Evolutionary conservation across 2,888 invertebrate species (phyloP), one percentile per base, ranked within the genome.

Genomic region (Camponotus fellah): DNA sequence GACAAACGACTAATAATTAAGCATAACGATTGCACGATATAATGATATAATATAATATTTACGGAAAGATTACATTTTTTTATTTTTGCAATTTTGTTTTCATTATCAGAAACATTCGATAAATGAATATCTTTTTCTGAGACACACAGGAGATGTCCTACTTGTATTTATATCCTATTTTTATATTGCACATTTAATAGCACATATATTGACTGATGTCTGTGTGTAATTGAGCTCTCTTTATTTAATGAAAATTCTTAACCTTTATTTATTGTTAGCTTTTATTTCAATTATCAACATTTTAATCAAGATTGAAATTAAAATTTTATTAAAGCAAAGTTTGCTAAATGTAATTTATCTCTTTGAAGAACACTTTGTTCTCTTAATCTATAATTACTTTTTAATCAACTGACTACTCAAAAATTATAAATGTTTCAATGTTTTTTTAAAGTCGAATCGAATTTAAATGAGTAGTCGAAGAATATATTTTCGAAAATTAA

Each of bases 1-100:
- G 71, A 46, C 21, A 46, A 58, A 58, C 69, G 58, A 69, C 43
- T 34, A 56, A 43, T 58, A 69, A 69, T n/a, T n/a, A 14, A 43
- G 58, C 32, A 58, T 40, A 40, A 12, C 14, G 65, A 65, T 40
- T 53, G 21, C 40, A 26, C 12, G n/a, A 37, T 8, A 4, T 17
- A n/a, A 26, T 26, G 26, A 26, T 26, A 26, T 26, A 40, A 2
- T 34, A 75, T 46, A 64, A 46, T 53, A 40, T 32, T 34, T 21
- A 9, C 34, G 40, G 34, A 53, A 21, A n/a, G 49, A 6, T 0
- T 4, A 53, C 8, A 53, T 2, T 56, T 37, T 14, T 37, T 37
- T 1, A 37, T 4, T 37, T 37, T 5, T 0, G 17, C 3, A 8
- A 10, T 37, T 53, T 12, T 72, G 37, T 37, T 17, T 56, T 26